phyloP scores from a whole-genome alignment of 2,113 vertebrate species.

The Tenebrosternarchus preto region DNA sequence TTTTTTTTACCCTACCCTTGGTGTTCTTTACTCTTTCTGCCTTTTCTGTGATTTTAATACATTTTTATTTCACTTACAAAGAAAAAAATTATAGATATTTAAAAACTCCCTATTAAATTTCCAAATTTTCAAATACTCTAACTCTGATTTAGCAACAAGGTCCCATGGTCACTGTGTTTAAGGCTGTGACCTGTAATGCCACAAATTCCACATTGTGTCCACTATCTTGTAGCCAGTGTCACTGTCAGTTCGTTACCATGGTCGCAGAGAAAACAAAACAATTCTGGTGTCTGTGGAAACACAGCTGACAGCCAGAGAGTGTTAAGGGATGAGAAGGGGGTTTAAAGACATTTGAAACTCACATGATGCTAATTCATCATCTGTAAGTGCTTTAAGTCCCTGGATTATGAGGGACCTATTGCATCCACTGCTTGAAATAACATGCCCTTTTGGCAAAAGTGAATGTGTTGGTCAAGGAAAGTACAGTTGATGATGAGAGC shows the following conservation, averaged over 20 bases:
- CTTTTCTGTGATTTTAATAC: not conserved
- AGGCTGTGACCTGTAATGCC: constrained; percentile 41
- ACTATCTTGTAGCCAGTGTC: constrained; percentile 12
- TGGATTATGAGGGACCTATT: constrained; percentile 44
- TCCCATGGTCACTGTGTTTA: constrained; percentile 17
- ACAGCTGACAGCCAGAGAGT: constrained; percentile 17
- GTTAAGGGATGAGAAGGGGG: constrained; percentile 9
- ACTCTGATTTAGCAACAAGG: not conserved
- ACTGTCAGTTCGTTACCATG: constrained; percentile 38
- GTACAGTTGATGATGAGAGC: not conserved
- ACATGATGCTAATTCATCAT: constrained; percentile 53
- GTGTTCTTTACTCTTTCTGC: too few species aligned
- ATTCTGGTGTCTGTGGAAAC: constrained; percentile 42
- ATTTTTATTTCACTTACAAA: too few species aligned
- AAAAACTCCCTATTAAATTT: too few species aligned
- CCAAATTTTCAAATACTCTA: not conserved
- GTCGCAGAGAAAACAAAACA: constrained; percentile 53
- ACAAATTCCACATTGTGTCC: constrained; percentile 34
- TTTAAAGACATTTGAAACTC: constrained; percentile 38
- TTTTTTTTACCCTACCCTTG: too few species aligned
- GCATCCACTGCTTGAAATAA: constrained; percentile 60
- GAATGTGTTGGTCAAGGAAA: constrained; percentile 27
- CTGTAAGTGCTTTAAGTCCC: constrained; percentile 50
- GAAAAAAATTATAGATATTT: too few species aligned
- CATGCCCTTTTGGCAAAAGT: constrained; percentile 49